A percentile compares a stretch with the other conserved stretches of the same genome.
Evolutionary conservation across 2,797 vertebrate genomes (phyloP).

Genomic region (Intellagama lesueurii): DNA sequence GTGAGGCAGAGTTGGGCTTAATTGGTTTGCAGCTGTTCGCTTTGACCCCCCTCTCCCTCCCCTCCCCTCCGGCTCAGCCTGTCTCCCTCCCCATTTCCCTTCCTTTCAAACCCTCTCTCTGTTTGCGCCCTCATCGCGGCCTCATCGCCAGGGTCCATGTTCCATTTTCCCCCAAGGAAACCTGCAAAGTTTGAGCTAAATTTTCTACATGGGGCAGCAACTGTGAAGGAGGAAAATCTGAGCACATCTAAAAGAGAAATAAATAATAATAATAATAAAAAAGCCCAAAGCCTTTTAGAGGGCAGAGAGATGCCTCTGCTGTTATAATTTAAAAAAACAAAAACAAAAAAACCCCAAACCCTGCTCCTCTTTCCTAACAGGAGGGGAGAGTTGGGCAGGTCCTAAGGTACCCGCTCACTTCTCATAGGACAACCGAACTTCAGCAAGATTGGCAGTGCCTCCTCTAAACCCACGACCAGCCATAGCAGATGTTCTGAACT

Average conservation of each 20-base stretch:
- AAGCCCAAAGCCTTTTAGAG: not conserved
- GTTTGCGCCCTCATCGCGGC: not conserved
- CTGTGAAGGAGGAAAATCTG: not conserved
- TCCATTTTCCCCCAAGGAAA: not conserved
- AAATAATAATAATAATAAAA: too few species aligned
- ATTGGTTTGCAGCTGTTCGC: slow-evolving; percentile 73
- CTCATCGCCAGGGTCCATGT: not conserved
- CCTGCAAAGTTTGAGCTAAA: rapidly evolving
- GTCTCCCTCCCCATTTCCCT: slow-evolving; percentile 13
- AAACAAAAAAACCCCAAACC: too few species aligned
- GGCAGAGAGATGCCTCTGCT: not conserved
- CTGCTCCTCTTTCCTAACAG: not conserved
- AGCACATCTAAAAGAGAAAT: not conserved
- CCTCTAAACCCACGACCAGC: not conserved
- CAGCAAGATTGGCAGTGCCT: too few species aligned
- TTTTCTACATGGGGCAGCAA: slow-evolving; percentile 1
- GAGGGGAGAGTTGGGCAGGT: too few species aligned
- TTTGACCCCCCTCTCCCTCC: slow-evolving; percentile 53
- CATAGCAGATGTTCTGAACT: not conserved
- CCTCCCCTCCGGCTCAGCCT: slow-evolving; percentile 10
- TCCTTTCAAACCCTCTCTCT: not conserved
- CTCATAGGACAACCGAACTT: not conserved
- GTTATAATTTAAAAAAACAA: not conserved
- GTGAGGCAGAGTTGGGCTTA: slow-evolving; percentile 66
- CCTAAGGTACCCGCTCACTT: not conserved